Conservation (phyloP, 2,797 vertebrate genomes). For the Darevskia nairensis region DNA sequence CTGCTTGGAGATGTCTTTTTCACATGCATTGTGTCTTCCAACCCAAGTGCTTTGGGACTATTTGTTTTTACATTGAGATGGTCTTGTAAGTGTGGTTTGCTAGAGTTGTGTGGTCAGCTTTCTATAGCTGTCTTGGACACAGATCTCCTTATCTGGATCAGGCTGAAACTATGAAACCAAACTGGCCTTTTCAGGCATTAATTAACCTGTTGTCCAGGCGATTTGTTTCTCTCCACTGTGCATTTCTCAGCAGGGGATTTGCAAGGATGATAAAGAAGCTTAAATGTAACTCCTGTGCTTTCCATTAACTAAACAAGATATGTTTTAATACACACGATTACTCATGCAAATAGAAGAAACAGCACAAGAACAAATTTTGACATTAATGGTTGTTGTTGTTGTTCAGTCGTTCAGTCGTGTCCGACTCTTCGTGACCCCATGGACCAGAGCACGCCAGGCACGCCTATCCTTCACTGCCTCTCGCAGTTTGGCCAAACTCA, state of each 20-base stretch:
- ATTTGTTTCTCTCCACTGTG: neutral
- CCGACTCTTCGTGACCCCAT: no score
- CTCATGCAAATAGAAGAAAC: neutral
- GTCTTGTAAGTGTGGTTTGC: neutral
- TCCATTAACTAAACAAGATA: slow-evolving; percentile 4
- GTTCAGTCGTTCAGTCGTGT: no score
- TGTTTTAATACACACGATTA: neutral
- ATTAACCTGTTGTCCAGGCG: neutral
- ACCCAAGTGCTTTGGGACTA: neutral
- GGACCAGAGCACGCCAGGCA: no score
- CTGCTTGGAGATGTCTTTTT: neutral
- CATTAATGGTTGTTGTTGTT: no score
- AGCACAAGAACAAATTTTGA: neutral
- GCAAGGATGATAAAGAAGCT: neutral
- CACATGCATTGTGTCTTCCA: neutral
- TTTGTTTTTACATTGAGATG: neutral
- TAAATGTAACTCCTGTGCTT: neutral
- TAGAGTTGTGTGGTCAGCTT: neutral
- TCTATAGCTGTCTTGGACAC: neutral
- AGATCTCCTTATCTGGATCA: neutral
- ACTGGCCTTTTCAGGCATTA: neutral
- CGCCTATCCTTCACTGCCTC: no score
- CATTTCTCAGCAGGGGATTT: slow-evolving; percentile 17
- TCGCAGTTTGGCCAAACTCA: no score
- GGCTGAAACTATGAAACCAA: neutral